These are phyloP conservation scores for Seriola dumerili DNA, from an alignment of 2,113 vertebrate species.

Conservation along the genomic window DNA sequence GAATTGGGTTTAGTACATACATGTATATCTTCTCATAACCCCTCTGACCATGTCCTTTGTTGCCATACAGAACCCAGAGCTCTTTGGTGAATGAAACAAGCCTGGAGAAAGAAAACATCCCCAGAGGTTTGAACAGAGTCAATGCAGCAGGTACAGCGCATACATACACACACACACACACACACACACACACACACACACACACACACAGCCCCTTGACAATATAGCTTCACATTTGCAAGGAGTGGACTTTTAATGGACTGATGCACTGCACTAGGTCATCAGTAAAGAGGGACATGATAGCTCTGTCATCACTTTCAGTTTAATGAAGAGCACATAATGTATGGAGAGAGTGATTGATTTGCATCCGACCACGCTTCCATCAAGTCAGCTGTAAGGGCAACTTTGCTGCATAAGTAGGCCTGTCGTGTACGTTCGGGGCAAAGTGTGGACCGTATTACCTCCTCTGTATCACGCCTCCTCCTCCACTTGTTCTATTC, in stretches of 20 bases:
- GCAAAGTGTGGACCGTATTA: constrained; percentile 21
- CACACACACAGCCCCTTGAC: constrained; percentile 13
- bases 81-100: constrained; percentile 48
- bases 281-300: constrained; percentile 73
- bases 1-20: constrained; percentile 19
- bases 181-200: constrained; percentile 26
- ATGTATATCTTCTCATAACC: constrained; percentile 26
- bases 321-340: constrained; percentile 76
- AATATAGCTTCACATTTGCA: constrained; percentile 66
- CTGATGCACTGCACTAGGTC: constrained; percentile 73
- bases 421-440: constrained; percentile 9
- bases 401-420: constrained; percentile 44
- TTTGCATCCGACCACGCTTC: constrained; percentile 55
- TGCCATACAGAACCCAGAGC: constrained; percentile 60
- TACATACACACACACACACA: not conserved
- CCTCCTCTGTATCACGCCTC: not conserved
- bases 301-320: constrained; percentile 77
- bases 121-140: constrained; percentile 81
- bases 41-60: constrained; percentile 43
- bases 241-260: constrained; percentile 76
- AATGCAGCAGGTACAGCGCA: constrained; percentile 82
- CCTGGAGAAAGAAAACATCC: constrained; percentile 65
- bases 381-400: constrained; percentile 56
- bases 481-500: constrained; percentile 29
- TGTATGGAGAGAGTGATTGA: constrained; percentile 69